Evolutionary conservation across 2,888 invertebrate genomes (phyloP).

Genomic region (Nowickia ferox): DNA sequence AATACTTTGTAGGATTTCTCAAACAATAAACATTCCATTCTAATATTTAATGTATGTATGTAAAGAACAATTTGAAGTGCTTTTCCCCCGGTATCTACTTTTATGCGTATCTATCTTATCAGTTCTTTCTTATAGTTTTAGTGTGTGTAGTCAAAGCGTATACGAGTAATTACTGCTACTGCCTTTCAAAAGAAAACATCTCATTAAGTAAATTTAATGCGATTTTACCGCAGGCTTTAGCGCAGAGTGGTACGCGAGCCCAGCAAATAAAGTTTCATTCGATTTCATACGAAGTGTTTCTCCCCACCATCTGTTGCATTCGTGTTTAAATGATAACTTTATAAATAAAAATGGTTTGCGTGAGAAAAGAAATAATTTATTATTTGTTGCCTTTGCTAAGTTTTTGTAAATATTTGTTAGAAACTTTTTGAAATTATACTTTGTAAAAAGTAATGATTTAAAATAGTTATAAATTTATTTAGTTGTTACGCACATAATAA

Average conservation of each 20-base stretch:
- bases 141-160: constrained; percentile 11
- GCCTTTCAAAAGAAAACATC: constrained; percentile 12
- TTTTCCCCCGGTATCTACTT: background rate
- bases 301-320: background rate
- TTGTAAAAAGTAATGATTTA: constrained; percentile 1
- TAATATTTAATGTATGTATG: background rate
- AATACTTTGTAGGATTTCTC: background rate
- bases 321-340: constrained; percentile 10
- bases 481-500: constrained; percentile 19
- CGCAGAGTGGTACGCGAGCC: background rate
- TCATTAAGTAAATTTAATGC: constrained; percentile 43
- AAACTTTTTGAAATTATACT: constrained; percentile 10
- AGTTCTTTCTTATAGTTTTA: constrained; percentile 14
- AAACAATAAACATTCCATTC: background rate
- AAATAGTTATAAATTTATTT: constrained; percentile 31
- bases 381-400: background rate
- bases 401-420: constrained; percentile 43
- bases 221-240: constrained; percentile 24
- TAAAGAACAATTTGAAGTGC: background rate
- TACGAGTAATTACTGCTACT: constrained; percentile 3
- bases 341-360: background rate
- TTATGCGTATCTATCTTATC: constrained; percentile 31
- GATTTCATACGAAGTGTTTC: background rate
- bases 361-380: constrained; percentile 1
- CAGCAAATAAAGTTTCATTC: constrained; percentile 13